Evolutionary conservation across 1,140 invertebrate species (phyloP).

Genomic region (Megathymus violae): DNA sequence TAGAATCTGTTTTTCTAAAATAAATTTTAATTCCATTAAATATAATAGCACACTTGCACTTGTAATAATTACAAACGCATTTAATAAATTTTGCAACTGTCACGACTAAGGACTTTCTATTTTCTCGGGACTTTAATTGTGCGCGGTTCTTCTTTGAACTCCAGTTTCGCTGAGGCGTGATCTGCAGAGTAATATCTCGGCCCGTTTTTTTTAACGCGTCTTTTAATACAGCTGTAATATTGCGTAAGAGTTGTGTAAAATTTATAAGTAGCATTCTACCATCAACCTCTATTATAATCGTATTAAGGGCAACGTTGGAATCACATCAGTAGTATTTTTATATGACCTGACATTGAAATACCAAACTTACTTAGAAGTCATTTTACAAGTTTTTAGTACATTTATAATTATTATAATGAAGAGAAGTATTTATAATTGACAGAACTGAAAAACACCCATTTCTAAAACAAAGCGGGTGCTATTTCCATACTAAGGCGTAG

Average conservation of each 20-base stretch:
- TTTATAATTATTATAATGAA: no score
- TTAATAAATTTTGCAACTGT: conserved; percentile 40
- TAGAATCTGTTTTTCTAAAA: conserved; percentile 41
- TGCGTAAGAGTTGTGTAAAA: conserved; percentile 9
- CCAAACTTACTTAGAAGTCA: no score
- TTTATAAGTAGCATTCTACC: not conserved
- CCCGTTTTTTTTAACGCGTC: conserved; percentile 41
- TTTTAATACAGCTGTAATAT: conserved; percentile 33
- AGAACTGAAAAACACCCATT: no score
- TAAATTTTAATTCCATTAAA: conserved; percentile 31
- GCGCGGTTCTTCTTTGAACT: conserved; percentile 52
- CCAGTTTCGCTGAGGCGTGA: conserved; percentile 53
- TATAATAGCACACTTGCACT: conserved; percentile 10
- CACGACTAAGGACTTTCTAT: conserved; percentile 61
- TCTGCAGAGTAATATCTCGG: conserved; percentile 47
- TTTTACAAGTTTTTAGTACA: no score
- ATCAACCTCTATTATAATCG: conserved; percentile 11
- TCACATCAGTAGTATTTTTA: not conserved
- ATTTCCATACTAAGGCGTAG: no score
- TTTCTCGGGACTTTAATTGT: conserved; percentile 46
- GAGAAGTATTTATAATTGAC: no score
- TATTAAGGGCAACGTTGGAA: conserved; percentile 12
- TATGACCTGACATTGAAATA: not conserved
- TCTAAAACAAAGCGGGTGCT: no score
- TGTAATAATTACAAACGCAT: not conserved